These are phyloP conservation scores for Criorhina ranunculi DNA, from an alignment of 2,888 invertebrate species.

Conservation along the genomic window DNA sequence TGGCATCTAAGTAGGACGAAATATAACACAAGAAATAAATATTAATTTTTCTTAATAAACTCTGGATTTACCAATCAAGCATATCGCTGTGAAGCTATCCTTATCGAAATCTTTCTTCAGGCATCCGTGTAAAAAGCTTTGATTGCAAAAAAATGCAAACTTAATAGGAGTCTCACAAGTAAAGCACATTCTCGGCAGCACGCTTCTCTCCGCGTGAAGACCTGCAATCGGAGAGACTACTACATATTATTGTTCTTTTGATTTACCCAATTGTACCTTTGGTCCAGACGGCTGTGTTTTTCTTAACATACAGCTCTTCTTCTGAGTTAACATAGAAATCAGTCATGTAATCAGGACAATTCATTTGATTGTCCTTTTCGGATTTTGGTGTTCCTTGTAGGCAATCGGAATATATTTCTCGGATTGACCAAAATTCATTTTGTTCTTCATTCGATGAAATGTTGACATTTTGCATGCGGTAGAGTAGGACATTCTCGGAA, in stretches of 20 bases:
- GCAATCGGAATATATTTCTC: conserved; percentile 86
- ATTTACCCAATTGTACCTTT: conserved; percentile 83
- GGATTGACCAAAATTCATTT: conserved; percentile 86
- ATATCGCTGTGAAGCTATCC: conserved; percentile 78
- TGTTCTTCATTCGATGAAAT: conserved; percentile 87
- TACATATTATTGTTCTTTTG: background rate
- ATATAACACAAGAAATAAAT: background rate
- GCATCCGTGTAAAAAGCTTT: conserved; percentile 85
- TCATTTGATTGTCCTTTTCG: conserved; percentile 64
- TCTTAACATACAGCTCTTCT: conserved; percentile 95
- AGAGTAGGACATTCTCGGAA: conserved; percentile 88
- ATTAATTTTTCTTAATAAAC: background rate
- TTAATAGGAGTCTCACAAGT: conserved; percentile 93
- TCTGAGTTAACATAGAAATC: conserved; percentile 86
- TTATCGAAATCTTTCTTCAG: conserved; percentile 81
- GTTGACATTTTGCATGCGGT: conserved; percentile 91
- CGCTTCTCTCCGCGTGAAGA: conserved; percentile 78
- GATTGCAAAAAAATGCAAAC: conserved; percentile 91
- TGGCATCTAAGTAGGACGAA: conserved; percentile 88
- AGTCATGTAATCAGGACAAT: conserved; percentile 80
- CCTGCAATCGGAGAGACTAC: conserved; percentile 69
- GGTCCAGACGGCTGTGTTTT: conserved; percentile 93
- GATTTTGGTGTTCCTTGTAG: conserved; percentile 76
- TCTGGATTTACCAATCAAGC: conserved; percentile 80
- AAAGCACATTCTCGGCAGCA: conserved; percentile 86